Base-by-base conservation (phyloP, 1,140 invertebrate genomes). In the Cataglyphis hispanica region DNA sequence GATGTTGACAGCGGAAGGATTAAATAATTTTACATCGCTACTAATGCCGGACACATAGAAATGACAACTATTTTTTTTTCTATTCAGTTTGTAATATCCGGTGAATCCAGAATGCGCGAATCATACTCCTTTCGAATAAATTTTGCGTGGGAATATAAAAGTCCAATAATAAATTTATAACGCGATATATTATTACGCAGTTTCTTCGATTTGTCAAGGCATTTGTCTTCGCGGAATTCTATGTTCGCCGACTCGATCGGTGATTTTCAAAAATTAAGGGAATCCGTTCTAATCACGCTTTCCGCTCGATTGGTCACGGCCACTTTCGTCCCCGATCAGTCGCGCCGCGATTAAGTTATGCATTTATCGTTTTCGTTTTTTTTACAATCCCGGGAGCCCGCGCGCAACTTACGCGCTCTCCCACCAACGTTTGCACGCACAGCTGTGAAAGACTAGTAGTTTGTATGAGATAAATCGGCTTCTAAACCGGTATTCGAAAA, bases 401-500 rank as follows among this genome's bases (percentile, higher is more conserved):
- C 25, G 5, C 25, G 11, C 43, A 34, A 34, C 77, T 60, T 67
- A 43, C 13, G 31, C 25, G 5, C 25, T 16, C 31, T 31, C 31
- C 4, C 31, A n/a, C 22, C 46, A 19, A 22, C 34, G 22, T 37
- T 70, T 43, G 10, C 22, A 25, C 22, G 31, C 37, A 40, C 78
- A 60, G 53, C 37, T 60, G 78, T 37, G 53, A 25, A 67, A 31
- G 40, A 31, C 67, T 61, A 60, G 78, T 34, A 83, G 67, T 40
- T 50, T 61, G 37, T 72, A 60, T 60, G 53, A 72, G 78, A 34
- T 72, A 83, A 83, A 56, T 43, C 67, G 63, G 40, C 46, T 67
- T 63, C 69, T 66, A 84, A 84, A 84, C 86, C 70, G 53, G 56
- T 83, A 74, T 69, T 72, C 66, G 85, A 37, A 70, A 85, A 85